Percentiles rank a stretch among this genome's conserved stretches.
Conservation (phyloP, 1,140 invertebrate genomes). For the Apis dorsata region DNA sequence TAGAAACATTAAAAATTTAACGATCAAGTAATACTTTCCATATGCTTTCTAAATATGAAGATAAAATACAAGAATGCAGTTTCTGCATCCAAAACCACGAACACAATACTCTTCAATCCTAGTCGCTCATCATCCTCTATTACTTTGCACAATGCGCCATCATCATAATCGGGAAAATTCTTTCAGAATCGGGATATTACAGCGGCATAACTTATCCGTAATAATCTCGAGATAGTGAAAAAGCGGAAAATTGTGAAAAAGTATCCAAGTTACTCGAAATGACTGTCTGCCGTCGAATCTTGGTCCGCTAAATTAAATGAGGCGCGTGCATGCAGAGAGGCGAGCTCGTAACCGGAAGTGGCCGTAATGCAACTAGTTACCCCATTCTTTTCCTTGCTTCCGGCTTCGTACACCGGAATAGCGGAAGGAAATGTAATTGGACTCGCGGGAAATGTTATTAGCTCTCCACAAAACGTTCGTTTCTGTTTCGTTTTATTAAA, state of each 20-base stretch:
- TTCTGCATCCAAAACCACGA: no score
- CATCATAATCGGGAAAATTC: slow-evolving; percentile 1
- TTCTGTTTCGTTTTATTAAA: neutral
- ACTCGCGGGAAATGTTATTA: neutral
- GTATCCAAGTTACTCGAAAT: slow-evolving; percentile 2
- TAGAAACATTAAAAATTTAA: no score
- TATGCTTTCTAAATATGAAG: no score
- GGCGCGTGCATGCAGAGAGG: slow-evolving; percentile 29
- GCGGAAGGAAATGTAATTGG: slow-evolving; percentile 18
- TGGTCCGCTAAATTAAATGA: slow-evolving; percentile 63
- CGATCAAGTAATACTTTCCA: no score
- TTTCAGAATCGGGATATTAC: neutral
- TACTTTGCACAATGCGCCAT: neutral
- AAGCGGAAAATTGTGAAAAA: slow-evolving; percentile 42
- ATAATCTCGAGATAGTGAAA: slow-evolving; percentile 14
- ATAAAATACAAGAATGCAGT: no score
- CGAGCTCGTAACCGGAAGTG: slow-evolving; percentile 10
- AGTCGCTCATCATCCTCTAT: neutral
- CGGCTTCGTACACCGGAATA: neutral
- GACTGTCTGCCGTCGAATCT: slow-evolving; percentile 53
- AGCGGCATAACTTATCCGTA: neutral
- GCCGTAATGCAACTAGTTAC: slow-evolving; percentile 32
- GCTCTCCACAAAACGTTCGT: neutral
- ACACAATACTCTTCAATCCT: no score
- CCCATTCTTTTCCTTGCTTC: neutral